A percentile compares a stretch with the other conserved stretches of the same genome.
These are phyloP conservation scores for Oxyura jamaicensis DNA, from an alignment of 2,113 vertebrate genomes.

Conservation along the genomic window DNA sequence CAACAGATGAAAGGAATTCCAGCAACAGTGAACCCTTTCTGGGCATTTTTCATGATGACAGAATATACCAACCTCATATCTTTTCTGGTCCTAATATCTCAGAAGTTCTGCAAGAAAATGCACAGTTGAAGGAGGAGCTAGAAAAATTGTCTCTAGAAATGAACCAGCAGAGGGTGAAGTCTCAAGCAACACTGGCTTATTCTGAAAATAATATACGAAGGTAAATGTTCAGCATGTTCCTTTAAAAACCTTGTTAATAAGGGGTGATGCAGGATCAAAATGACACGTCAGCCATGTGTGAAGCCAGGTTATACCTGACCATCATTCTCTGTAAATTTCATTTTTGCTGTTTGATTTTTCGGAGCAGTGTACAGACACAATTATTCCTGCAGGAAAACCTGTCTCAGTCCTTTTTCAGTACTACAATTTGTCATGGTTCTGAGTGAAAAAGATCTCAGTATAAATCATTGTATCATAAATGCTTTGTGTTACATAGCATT, in stretches of 20 bases:
- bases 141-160: slow-evolving; percentile 77
- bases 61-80: slow-evolving; percentile 78
- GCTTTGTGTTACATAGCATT: not conserved
- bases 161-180: slow-evolving; percentile 75
- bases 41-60: slow-evolving; percentile 67
- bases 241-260: not conserved
- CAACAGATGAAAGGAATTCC: slow-evolving; percentile 11
- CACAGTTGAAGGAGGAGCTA: slow-evolving; percentile 77
- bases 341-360: not conserved
- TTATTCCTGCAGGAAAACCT: not conserved
- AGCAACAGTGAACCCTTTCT: slow-evolving; percentile 47
- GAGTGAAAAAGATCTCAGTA: not conserved
- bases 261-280: not conserved
- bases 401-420: not conserved
- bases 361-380: too few relatives aligned
- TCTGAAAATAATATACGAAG: slow-evolving; percentile 79
- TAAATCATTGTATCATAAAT: not conserved
- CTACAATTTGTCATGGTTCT: not conserved
- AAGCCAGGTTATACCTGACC: not conserved
- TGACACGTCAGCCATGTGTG: not conserved
- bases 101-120: slow-evolving; percentile 87
- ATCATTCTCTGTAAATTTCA: not conserved
- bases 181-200: slow-evolving; percentile 69
- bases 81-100: slow-evolving; percentile 82
- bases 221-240: slow-evolving; percentile 43